Evolutionary conservation across 2,797 vertebrate species (phyloP).

Genomic region (Morelia viridis): DNA sequence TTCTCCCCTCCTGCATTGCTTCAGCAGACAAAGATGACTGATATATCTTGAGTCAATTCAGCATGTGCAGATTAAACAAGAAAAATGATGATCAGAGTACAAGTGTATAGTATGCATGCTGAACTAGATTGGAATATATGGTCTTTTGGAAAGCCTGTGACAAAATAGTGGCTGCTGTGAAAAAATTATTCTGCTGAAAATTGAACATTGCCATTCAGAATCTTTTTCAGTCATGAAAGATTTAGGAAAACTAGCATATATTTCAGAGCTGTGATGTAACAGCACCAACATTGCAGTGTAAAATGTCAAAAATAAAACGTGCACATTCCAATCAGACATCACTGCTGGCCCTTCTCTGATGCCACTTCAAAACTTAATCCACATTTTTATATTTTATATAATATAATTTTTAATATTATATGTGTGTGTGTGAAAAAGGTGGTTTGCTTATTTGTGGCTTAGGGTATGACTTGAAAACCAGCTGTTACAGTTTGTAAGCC

Average conservation of each 20-base stretch:
- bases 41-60: neutral
- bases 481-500: neutral
- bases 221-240: neutral
- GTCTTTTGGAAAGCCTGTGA: neutral
- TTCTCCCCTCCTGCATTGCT: neutral
- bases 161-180: neutral
- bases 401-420: no score
- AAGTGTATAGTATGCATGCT: neutral
- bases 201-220: constrained; percentile 7
- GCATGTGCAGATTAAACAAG: neutral
- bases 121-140: neutral
- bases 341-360: neutral
- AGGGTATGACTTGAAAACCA: neutral
- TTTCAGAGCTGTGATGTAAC: neutral
- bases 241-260: neutral
- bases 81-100: neutral
- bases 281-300: neutral
- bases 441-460: neutral
- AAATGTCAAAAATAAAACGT: neutral
- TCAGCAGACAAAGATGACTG: neutral
- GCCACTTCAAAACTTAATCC: neutral
- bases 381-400: neutral
- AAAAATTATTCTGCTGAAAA: neutral
- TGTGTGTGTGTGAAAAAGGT: neutral
- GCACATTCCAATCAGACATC: neutral